Evolutionary conservation across 2,888 invertebrate species (phyloP), one percentile per base, ranked within the genome.

Genomic region (Caenorhabditis doughertyi): DNA sequence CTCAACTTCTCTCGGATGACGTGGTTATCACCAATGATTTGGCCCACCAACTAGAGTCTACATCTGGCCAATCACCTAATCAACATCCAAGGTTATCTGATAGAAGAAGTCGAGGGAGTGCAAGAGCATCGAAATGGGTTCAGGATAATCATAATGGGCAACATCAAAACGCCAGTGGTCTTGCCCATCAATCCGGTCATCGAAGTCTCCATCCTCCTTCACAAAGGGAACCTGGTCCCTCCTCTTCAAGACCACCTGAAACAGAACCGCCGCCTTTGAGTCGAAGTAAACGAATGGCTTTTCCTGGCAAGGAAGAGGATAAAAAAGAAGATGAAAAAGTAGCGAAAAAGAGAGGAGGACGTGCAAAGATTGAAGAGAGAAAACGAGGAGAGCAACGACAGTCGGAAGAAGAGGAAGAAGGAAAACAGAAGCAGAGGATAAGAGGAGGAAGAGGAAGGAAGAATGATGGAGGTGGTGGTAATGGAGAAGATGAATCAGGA

Each of bases 71-170:
- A n/a, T 32, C 58, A 1, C 29, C 47, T 1, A 25, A 23, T 3
- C 56, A 29, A 13, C 23, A 32, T 7, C 18, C 13, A 2, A 23
- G 49, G 5, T 25, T 65, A 4, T 29, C 64, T 0, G 55, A 68
- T 42, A 11, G 76, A 58, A 60, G 67, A 29, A 65, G 62, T 62
- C 77, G 81, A 32, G 81, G 81, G 18, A 71, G 71, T 42, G 81
- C 81, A 1, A 16, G 70, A 9, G 81, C 81, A 2, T 76, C 76
- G 7, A 81, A 81, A 64, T 81, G 81, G 81, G 73, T 81, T 23
- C 58, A 71, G 16, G 81, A 81, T 3, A 74, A 81, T 16, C 81
- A 74, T 42, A 47, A 47, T 18, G n/a, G n/a, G n/a, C n/a, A n/a
- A n/a, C n/a, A n/a, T n/a, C n/a, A n/a, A n/a, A n/a, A n/a, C n/a